Percentiles rank a stretch among this genome's conserved stretches.
These are phyloP conservation scores for Drosophila sechellia DNA, from an alignment of 1,140 invertebrate species.

Conservation along the genomic window DNA sequence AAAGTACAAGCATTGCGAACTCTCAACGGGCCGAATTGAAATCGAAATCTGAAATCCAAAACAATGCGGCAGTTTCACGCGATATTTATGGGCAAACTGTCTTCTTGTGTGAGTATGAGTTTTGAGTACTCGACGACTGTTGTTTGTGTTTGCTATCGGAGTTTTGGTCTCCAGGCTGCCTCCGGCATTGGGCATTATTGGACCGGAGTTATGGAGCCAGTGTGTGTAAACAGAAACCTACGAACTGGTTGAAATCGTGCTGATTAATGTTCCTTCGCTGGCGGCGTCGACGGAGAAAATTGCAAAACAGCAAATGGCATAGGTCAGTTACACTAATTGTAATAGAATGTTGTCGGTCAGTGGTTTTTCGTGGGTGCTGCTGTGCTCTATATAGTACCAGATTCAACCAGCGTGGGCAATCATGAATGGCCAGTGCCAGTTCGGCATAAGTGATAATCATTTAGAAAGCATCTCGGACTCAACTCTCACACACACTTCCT, in stretches of 20 bases:
- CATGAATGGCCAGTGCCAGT: constrained; percentile 50
- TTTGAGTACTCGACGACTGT: constrained; percentile 10
- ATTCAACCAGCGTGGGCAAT: constrained; percentile 15
- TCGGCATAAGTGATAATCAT: constrained; percentile 34
- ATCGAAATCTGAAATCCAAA: constrained; percentile 38
- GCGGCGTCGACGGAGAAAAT: constrained; percentile 12
- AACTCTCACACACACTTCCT: constrained; percentile 35
- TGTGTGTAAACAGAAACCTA: constrained; percentile 43
- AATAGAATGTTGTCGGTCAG: constrained; percentile 68
- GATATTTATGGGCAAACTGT: constrained; percentile 53
- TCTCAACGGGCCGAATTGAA: constrained; percentile 32
- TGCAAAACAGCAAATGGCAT: constrained; percentile 61
- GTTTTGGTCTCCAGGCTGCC: constrained; percentile 15
- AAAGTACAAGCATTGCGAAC: constrained; percentile 24
- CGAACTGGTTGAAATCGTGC: constrained; percentile 62
- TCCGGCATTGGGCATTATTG: constrained; percentile 15
- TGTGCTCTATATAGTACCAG: constrained; percentile 21
- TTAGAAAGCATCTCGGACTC: constrained; percentile 63
- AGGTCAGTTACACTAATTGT: constrained; percentile 81
- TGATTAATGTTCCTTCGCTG: constrained; percentile 64
- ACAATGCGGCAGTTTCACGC: constrained; percentile 48
- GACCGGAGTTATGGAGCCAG: constrained; percentile 34
- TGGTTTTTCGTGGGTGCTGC: constrained; percentile 50
- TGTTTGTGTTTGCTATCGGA: constrained; percentile 41
- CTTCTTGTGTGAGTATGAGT: constrained; percentile 19